A percentile compares a stretch with the other conserved stretches of the same genome.
These are phyloP conservation scores for Diadegma fenestrale DNA, from an alignment of 2,888 invertebrate genomes.

Conservation along the genomic window DNA sequence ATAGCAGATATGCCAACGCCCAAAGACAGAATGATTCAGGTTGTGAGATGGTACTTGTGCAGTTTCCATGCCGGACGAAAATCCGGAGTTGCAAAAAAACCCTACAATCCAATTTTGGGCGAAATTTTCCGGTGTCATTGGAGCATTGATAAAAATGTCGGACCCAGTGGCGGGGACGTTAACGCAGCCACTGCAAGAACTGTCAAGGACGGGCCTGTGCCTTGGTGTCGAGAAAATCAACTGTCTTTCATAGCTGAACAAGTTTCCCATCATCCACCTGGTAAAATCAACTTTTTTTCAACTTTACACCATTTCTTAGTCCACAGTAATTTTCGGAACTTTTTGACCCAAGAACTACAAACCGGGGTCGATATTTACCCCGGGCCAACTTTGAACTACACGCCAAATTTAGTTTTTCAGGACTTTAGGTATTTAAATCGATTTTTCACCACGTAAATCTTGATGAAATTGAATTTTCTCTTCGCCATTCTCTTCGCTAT, in stretches of 20 bases:
- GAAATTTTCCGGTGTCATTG: slow-evolving; percentile 97
- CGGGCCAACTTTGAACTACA: no score
- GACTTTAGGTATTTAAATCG: not conserved
- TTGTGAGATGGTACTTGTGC: slow-evolving; percentile 98
- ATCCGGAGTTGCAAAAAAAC: slow-evolving; percentile 98
- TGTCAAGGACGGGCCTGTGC: slow-evolving; percentile 94
- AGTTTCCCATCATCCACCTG: slow-evolving; percentile 99
- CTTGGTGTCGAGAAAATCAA: slow-evolving; percentile 95
- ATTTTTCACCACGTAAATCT: not conserved
- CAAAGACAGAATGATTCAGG: slow-evolving; percentile 96
- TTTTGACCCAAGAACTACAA: no score
- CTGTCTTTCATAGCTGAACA: slow-evolving; percentile 98
- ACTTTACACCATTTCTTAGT: not conserved
- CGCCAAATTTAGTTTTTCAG: no score
- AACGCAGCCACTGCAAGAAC: slow-evolving; percentile 68
- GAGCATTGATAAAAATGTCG: slow-evolving; percentile 87
- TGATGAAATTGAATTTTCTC: no score
- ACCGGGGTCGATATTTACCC: no score
- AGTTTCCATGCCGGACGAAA: slow-evolving; percentile 99
- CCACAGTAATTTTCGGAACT: not conserved
- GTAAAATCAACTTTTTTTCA: slow-evolving; percentile 85
- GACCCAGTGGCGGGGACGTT: slow-evolving; percentile 41
- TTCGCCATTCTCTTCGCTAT: no score
- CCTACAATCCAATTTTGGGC: slow-evolving; percentile 99
- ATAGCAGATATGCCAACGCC: slow-evolving; percentile 95